phyloP scores from a whole-genome alignment of 2,113 vertebrate genomes.

The Gallinago undulata region DNA sequence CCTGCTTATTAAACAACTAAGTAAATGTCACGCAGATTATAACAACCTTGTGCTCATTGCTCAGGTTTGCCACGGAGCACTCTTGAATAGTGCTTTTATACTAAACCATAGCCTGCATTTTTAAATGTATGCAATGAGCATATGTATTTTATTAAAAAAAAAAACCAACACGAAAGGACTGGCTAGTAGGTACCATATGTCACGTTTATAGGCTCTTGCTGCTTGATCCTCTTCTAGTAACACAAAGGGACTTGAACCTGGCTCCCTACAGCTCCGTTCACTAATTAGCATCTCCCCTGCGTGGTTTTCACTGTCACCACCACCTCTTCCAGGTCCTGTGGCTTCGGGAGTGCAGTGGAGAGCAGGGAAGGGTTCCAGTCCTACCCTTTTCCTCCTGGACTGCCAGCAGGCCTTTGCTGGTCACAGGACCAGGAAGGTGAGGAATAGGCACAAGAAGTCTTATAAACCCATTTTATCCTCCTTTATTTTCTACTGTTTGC shows the following conservation, averaged over 20 bases:
- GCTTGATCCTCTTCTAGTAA: background rate
- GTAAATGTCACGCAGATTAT: background rate
- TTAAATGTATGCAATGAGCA: background rate
- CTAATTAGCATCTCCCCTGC: background rate
- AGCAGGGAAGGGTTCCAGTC: background rate
- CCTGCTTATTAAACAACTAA: background rate
- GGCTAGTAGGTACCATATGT: background rate
- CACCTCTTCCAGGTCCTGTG: accelerated
- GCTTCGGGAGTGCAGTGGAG: background rate
- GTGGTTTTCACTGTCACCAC: background rate
- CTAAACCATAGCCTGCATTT: background rate
- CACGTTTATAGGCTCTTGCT: background rate
- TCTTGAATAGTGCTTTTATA: background rate
- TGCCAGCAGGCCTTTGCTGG: background rate
- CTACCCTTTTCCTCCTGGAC: background rate
- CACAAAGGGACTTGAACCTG: background rate
- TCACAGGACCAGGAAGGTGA: background rate
- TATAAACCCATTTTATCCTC: background rate
- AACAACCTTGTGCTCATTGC: background rate
- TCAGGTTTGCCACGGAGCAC: background rate
- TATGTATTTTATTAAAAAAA: background rate
- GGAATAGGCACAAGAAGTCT: background rate
- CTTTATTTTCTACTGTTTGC: background rate
- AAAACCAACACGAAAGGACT: background rate
- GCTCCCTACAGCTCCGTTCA: background rate